These are phyloP conservation scores for Microcebus murinus DNA, from an alignment of 2,113 vertebrate genomes.

Conservation along the genomic window DNA sequence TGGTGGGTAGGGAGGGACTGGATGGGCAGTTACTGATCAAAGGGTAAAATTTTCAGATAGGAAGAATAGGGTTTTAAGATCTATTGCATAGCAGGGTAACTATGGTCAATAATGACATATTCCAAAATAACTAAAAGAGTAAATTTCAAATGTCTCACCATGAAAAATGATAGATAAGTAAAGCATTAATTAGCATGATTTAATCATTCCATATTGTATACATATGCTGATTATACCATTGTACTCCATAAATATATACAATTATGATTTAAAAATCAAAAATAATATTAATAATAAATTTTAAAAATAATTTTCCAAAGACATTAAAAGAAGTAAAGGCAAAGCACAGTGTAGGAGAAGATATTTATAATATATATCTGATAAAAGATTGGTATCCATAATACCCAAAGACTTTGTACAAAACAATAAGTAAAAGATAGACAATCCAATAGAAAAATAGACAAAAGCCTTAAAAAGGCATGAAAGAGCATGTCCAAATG, in stretches of 20 bases:
- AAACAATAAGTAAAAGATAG: not conserved
- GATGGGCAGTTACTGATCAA: not conserved
- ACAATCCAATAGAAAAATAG: not conserved
- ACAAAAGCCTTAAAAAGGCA: not conserved
- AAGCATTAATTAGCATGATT: not conserved
- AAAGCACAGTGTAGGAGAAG: not conserved
- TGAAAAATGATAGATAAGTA: not conserved
- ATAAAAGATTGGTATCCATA: not conserved
- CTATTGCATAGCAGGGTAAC: not conserved
- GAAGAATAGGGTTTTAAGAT: not conserved
- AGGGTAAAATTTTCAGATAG: not conserved
- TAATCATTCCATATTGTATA: not conserved
- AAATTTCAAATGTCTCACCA: not conserved
- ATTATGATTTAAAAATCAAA: not conserved
- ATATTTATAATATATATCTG: not conserved
- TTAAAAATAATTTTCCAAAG: not conserved
- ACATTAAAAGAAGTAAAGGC: not conserved
- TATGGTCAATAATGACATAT: not conserved
- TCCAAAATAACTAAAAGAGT: not conserved
- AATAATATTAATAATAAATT: not conserved
- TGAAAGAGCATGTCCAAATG: not conserved
- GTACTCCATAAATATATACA: not conserved
- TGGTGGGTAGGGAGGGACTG: not conserved
- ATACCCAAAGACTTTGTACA: not conserved
- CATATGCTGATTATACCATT: not conserved